Evolutionary conservation across 1,140 invertebrate genomes (phyloP).

Genomic region (Penaeus japonicus): DNA sequence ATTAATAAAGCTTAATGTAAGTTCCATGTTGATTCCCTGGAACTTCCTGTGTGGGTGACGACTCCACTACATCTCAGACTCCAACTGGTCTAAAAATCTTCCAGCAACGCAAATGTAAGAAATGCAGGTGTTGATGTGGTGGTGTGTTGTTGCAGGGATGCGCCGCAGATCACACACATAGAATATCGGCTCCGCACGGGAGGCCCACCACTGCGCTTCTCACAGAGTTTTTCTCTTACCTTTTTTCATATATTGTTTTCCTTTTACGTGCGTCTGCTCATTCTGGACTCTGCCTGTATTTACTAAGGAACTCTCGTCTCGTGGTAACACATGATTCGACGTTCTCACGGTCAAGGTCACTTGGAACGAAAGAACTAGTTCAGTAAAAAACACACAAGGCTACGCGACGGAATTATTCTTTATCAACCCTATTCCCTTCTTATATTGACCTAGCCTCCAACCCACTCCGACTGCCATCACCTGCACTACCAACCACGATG

Average conservation of each 20-base stretch:
- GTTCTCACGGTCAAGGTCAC: not conserved
- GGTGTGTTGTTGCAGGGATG: conserved; percentile 10
- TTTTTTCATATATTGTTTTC: conserved; percentile 1
- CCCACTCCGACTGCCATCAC: not conserved
- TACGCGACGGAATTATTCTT: conserved; percentile 23
- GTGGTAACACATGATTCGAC: not conserved
- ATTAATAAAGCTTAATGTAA: conserved; percentile 49
- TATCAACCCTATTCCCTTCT: conserved; percentile 31
- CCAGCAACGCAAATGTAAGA: not conserved
- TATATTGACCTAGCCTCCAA: conserved; percentile 29
- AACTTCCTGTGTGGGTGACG: not conserved
- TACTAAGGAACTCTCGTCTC: not conserved
- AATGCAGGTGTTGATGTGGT: not conserved
- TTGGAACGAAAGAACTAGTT: too few relatives aligned
- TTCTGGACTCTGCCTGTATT: not conserved
- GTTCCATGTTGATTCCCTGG: conserved; percentile 26
- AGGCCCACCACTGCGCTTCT: not conserved
- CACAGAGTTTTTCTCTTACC: not conserved
- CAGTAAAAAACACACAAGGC: too few relatives aligned
- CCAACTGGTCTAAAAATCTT: too few relatives aligned
- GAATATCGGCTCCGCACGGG: conserved; percentile 6
- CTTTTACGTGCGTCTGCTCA: not conserved
- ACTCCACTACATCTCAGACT: not conserved
- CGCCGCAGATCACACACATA: not conserved
- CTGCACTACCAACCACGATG: not conserved